Evolutionary conservation across 2,888 invertebrate genomes (phyloP).

Genomic region (Papilio elwesi): DNA sequence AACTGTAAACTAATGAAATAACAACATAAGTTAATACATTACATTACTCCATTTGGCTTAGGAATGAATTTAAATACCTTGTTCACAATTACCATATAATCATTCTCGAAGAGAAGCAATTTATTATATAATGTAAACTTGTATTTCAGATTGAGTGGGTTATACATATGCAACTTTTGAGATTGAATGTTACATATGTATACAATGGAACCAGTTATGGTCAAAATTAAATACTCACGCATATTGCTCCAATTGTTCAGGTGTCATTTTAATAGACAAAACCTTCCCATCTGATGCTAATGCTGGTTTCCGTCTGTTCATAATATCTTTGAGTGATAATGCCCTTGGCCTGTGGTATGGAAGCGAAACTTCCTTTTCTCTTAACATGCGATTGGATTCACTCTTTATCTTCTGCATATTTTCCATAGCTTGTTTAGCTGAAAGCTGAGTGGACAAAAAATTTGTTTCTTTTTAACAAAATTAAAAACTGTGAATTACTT

Average conservation of each 20-base stretch:
- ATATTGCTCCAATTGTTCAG: constrained; percentile 86
- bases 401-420: constrained; percentile 91
- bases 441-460: constrained; percentile 73
- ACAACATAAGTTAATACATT: constrained; percentile 9
- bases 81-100: too few species aligned
- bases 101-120: too few species aligned
- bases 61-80: too few species aligned
- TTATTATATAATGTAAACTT: too few species aligned
- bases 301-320: constrained; percentile 76
- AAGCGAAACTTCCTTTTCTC: constrained; percentile 89
- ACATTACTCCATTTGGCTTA: not conserved
- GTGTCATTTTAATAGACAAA: constrained; percentile 86
- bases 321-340: constrained; percentile 91
- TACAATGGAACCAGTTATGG: too few species aligned
- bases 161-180: too few species aligned
- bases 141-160: too few species aligned
- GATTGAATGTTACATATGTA: too few species aligned
- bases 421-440: constrained; percentile 87
- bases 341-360: constrained; percentile 95
- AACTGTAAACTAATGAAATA: constrained; percentile 83
- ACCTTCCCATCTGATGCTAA: constrained; percentile 72
- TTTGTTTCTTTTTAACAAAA: not conserved
- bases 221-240: constrained; percentile 80
- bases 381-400: constrained; percentile 91
- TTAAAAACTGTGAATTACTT: not conserved